Percentiles rank a stretch among this genome's conserved stretches.
phyloP scores from a whole-genome alignment of 2,888 invertebrate species.

The Atethmia centrago region DNA sequence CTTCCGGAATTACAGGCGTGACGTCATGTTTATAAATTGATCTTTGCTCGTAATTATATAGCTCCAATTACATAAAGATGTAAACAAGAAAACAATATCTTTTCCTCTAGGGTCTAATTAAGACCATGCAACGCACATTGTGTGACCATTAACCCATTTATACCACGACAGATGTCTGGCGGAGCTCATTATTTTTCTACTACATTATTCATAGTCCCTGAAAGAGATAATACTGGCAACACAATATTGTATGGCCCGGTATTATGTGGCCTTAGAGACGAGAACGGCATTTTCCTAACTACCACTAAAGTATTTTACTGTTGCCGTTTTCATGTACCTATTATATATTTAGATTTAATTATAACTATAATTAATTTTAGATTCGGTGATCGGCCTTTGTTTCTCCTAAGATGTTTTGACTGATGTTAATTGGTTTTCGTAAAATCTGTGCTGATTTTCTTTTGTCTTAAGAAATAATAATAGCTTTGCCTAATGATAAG shows the following conservation, averaged over 20 bases:
- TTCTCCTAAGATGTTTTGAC: not conserved
- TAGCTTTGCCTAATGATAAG: not conserved
- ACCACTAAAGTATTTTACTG: not conserved
- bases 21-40: not conserved
- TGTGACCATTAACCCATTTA: conserved; percentile 55
- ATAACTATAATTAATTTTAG: conserved; percentile 28
- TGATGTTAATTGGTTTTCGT: not conserved
- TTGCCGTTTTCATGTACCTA: not conserved
- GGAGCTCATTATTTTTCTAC: conserved; percentile 75
- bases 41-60: not conserved
- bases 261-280: conserved; percentile 46
- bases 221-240: conserved; percentile 66
- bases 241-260: conserved; percentile 54
- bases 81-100: not conserved
- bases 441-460: not conserved
- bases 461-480: not conserved
- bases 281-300: conserved; percentile 27
- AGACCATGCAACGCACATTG: conserved; percentile 40
- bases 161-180: conserved; percentile 69
- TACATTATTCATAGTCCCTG: conserved; percentile 75
- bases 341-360: too few species aligned
- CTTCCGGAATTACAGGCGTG: not conserved
- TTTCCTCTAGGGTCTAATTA: conserved; percentile 28
- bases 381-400: not conserved
- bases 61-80: not conserved